Base-by-base conservation (phyloP, 2,888 invertebrate species). In the Eupithecia dodoneata region DNA sequence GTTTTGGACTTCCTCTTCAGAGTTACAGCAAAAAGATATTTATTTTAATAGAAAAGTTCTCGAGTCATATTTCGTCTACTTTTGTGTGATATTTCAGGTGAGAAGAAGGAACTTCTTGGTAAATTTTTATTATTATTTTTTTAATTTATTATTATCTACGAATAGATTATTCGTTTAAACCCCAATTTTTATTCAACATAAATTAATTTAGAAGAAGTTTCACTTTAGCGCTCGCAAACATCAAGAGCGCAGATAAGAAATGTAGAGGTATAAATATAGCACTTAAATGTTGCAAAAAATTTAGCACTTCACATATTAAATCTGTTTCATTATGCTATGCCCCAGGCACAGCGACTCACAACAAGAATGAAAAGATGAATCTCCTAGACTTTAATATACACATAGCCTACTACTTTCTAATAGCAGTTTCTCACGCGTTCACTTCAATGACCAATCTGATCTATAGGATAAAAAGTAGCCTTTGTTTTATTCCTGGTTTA, bases 1-100 rank as follows among this genome's bases (percentile, higher is more conserved):
- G 88, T 87, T 92, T 91, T 89, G 85, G 88, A 90, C 85, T 89
- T 87, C 85, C 85, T 85, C 85, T 85, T 87, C 85, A 85, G 76
- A 83, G 84, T 79, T 83, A 77, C 82, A 78, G 73, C 72, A 74
- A 81, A 84, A 83, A 80, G 79, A 83, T 84, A 84, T 84, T 83
- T 83, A 81, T 79, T 74, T 80, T 78, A 79, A 81, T 82, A 77
- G 45, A 75, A 76, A 73, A 79, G 76, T 78, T 78, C 3, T 69
- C 72, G 69, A 72, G 74, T 67, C 81, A 79, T 76, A 81, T 74
- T 78, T 80, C 73, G 72, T 75, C 59, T 18, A 75, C 80, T 76
- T 59, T 72, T 49, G 59, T 74, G 30, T 30, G n/a, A 59, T 76
- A 76, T 66, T 73, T 78, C 45, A 69, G 12, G 59, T 44, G 67